Conservation (phyloP, 2,113 vertebrate genomes). For the Perca schrenkii region DNA sequence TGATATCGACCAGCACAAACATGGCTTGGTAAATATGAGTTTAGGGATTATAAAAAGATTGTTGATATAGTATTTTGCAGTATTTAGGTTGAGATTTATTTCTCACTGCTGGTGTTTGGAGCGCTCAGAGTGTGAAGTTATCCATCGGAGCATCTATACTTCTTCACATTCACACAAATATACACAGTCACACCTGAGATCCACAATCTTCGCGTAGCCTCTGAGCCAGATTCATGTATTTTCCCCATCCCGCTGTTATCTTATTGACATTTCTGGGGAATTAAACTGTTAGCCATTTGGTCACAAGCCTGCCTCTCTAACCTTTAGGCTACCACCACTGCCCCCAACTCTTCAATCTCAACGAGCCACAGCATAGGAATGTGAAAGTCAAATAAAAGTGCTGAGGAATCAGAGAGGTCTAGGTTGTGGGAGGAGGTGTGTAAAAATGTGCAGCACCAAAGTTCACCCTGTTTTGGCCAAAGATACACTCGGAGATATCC, state of each 20-base stretch:
- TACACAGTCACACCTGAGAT: constrained; percentile 13
- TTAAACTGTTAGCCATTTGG: constrained; percentile 11
- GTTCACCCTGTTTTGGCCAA: constrained; percentile 63
- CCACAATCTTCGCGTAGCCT: constrained; percentile 15
- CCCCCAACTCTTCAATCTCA: constrained; percentile 20
- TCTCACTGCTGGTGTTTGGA: not conserved
- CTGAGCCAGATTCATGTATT: not conserved
- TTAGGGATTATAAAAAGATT: not conserved
- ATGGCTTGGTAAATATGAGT: not conserved
- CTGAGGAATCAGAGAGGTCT: constrained; percentile 38
- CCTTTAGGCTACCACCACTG: constrained; percentile 29
- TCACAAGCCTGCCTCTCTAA: constrained; percentile 45
- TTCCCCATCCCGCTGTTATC: constrained; percentile 36
- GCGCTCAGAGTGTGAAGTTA: not conserved
- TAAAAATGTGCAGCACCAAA: constrained; percentile 44
- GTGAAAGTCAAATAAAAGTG: constrained; percentile 75
- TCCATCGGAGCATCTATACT: not conserved
- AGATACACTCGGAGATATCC: constrained; percentile 70
- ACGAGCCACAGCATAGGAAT: constrained; percentile 64
- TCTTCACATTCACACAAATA: not conserved
- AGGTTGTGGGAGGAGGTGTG: constrained; percentile 19
- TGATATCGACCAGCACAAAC: not conserved
- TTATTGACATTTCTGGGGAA: constrained; percentile 10
- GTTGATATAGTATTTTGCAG: not conserved
- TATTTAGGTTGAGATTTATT: not conserved